phyloP scores from a whole-genome alignment of 2,113 vertebrate genomes.

The Otus sunia region DNA sequence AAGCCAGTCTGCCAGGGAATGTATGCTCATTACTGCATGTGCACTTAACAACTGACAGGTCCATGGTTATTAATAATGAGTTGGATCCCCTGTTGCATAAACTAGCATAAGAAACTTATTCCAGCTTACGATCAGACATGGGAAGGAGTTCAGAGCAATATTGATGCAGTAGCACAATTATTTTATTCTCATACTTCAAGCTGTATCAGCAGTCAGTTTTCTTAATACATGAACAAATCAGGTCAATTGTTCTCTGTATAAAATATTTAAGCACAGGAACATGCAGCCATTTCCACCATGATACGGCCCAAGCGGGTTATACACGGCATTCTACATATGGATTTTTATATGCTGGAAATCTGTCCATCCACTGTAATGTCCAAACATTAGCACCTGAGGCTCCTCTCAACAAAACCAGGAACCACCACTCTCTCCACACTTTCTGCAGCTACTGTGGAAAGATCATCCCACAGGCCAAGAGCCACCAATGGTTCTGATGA shows the following conservation, averaged over 20 bases:
- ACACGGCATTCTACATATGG: accelerated
- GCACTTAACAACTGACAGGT: background rate
- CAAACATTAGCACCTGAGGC: background rate
- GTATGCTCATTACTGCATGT: background rate
- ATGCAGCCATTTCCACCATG: accelerated
- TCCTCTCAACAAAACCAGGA: background rate
- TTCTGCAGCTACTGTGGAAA: accelerated
- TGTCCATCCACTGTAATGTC: accelerated
- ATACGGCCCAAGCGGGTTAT: background rate
- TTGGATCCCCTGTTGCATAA: background rate
- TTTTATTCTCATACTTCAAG: background rate
- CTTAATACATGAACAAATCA: background rate
- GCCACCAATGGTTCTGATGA: background rate
- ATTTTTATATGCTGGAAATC: background rate
- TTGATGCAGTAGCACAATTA: no score
- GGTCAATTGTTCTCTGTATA: no score
- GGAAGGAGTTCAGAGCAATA: background rate
- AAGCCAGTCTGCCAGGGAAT: background rate
- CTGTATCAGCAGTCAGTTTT: background rate
- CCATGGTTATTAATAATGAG: background rate
- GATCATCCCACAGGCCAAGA: background rate
- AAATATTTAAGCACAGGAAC: background rate
- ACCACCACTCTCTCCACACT: accelerated
- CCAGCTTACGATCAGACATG: background rate
- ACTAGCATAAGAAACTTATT: background rate